A percentile compares a stretch with the other conserved stretches of the same genome.
phyloP scores from a whole-genome alignment of 2,888 invertebrate genomes.

The Meteorus colon region DNA sequence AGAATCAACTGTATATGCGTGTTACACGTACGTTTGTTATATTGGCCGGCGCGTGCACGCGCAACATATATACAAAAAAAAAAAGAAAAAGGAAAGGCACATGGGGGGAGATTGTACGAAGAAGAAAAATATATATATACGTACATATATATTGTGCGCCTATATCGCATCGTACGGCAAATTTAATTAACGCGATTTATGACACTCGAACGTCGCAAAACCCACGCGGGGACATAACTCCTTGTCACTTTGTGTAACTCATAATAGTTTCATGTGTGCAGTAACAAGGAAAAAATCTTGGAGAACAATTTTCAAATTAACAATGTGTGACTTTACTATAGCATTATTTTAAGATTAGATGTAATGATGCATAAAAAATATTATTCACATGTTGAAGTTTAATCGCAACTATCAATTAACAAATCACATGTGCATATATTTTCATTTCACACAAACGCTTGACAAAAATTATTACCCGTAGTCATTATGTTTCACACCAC shows the following conservation, averaged over 20 bases:
- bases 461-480: no score
- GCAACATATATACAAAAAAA: conserved; percentile 13
- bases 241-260: conserved; percentile 44
- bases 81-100: not conserved
- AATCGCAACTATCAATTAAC: conserved; percentile 30
- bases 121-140: conserved; percentile 4
- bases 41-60: conserved; percentile 7
- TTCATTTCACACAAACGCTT: not conserved
- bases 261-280: not conserved
- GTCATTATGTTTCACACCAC: no score
- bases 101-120: not conserved
- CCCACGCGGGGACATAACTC: conserved; percentile 46
- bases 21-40: conserved; percentile 67
- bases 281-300: not conserved
- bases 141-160: conserved; percentile 30
- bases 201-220: conserved; percentile 50
- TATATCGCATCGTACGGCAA: conserved; percentile 38
- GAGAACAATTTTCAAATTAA: conserved; percentile 43
- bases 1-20: conserved; percentile 67
- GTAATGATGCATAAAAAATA: conserved; percentile 9
- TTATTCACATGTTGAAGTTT: conserved; percentile 18
- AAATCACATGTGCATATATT: conserved; percentile 10
- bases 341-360: conserved; percentile 41
- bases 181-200: conserved; percentile 67
- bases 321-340: conserved; percentile 45